Evolutionary conservation across 2,888 invertebrate genomes (phyloP).

Genomic region (Aplocera efformata): DNA sequence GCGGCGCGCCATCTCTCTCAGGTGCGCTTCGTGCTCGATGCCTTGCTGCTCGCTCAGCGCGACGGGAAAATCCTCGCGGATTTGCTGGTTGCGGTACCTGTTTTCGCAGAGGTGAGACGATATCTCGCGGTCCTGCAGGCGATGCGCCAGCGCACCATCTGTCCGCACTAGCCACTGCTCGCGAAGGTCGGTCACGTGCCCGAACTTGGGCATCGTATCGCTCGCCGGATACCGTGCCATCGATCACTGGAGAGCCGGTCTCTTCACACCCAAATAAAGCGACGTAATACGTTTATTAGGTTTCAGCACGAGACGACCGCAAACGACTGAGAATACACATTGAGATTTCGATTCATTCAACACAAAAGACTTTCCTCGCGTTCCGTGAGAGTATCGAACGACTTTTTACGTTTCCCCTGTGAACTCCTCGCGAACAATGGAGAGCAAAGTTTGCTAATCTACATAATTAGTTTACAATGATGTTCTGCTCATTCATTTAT

Average conservation of each 20-base stretch:
- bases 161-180: slow-evolving; percentile 74
- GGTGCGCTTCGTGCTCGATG: slow-evolving; percentile 61
- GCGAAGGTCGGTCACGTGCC: slow-evolving; percentile 69
- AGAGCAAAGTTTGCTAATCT: slow-evolving; percentile 57
- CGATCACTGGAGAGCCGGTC: slow-evolving; percentile 39
- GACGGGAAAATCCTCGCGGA: slow-evolving; percentile 73
- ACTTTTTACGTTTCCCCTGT: slow-evolving; percentile 64
- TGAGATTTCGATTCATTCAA: slow-evolving; percentile 33
- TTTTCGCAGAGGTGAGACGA: slow-evolving; percentile 73
- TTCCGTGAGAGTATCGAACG: slow-evolving; percentile 58
- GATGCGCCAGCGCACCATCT: slow-evolving; percentile 71
- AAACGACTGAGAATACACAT: slow-evolving; percentile 4
- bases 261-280: slow-evolving; percentile 31
- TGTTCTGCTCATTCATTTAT: slow-evolving; percentile 40
- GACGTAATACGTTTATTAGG: slow-evolving; percentile 37
- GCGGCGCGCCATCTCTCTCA: slow-evolving; percentile 57
- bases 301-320: slow-evolving; percentile 36
- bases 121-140: slow-evolving; percentile 73
- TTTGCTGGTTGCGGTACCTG: slow-evolving; percentile 71
- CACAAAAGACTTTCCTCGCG: slow-evolving; percentile 63
- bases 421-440: slow-evolving; percentile 63
- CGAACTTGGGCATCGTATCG: slow-evolving; percentile 73
- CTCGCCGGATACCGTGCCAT: slow-evolving; percentile 68
- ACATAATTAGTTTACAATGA: slow-evolving; percentile 57
- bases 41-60: slow-evolving; percentile 67